Evolutionary conservation across 2,888 invertebrate species (phyloP).

Genomic region (Odontomyia ornata): DNA sequence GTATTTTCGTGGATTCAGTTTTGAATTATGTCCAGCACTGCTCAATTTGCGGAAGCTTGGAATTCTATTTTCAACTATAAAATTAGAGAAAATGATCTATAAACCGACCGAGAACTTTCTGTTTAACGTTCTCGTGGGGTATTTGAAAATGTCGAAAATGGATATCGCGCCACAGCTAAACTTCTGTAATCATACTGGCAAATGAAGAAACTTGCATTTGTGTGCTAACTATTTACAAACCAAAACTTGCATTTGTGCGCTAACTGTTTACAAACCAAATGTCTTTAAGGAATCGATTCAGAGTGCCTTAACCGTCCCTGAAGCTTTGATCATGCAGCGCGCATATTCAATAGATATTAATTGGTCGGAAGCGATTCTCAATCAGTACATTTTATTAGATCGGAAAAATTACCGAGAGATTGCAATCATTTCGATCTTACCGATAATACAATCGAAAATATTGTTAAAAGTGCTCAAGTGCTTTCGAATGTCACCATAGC

Average conservation of each 20-base stretch:
- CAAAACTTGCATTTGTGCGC: too few species aligned
- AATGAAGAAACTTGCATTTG: constrained; percentile 55
- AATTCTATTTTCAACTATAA: constrained; percentile 47
- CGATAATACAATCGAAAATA: constrained; percentile 61
- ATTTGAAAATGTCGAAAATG: constrained; percentile 44
- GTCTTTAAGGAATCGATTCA: constrained; percentile 61
- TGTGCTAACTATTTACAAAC: constrained; percentile 58
- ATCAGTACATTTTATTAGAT: constrained; percentile 59
- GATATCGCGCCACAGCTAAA: constrained; percentile 22
- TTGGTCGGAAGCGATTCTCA: constrained; percentile 61
- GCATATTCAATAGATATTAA: constrained; percentile 60
- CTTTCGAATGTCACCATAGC: constrained; percentile 52
- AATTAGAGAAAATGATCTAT: constrained; percentile 45
- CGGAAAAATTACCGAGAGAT: constrained; percentile 56
- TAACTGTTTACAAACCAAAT: too few species aligned
- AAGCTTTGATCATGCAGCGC: constrained; percentile 60
- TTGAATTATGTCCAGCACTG: neutral
- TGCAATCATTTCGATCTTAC: constrained; percentile 57
- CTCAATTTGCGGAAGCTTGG: constrained; percentile 44
- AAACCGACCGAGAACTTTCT: constrained; percentile 46
- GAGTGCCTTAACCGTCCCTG: constrained; percentile 61
- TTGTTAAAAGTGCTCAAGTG: constrained; percentile 59
- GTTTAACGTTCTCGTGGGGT: constrained; percentile 46
- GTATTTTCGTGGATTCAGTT: too few species aligned
- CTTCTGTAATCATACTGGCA: too few species aligned